Percentiles rank a stretch among this genome's conserved stretches.
Conservation (phyloP, 2,113 vertebrate species). For the Rhinolophus sinicus region DNA sequence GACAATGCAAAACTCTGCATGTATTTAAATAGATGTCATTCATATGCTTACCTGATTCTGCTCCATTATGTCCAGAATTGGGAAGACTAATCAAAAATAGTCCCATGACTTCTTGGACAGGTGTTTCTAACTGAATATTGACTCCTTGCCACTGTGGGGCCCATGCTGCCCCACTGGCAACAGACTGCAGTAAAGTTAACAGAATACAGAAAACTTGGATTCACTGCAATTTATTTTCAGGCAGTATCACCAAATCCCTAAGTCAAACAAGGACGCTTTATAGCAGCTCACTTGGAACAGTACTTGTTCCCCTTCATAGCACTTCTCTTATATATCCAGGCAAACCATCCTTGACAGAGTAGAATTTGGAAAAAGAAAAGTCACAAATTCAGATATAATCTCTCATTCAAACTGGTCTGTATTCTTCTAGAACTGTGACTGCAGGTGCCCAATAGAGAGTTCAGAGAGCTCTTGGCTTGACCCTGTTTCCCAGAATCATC, state of each 20-base stretch:
- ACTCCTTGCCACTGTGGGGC: fast-evolving
- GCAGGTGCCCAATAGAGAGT: neutral
- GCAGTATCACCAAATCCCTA: neutral
- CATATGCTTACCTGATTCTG: neutral
- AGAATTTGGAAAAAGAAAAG: neutral
- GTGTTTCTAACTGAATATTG: neutral
- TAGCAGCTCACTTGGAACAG: neutral
- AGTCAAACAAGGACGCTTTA: neutral
- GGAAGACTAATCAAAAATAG: neutral
- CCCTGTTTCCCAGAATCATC: neutral
- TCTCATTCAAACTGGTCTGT: neutral
- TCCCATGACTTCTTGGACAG: neutral
- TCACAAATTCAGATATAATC: neutral
- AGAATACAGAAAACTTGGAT: neutral
- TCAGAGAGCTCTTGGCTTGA: neutral
- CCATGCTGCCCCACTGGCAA: neutral
- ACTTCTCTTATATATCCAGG: neutral
- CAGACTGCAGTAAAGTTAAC: neutral
- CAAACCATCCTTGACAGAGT: neutral
- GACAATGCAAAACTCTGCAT: neutral
- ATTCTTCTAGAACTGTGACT: neutral
- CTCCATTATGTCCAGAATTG: neutral
- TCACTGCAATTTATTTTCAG: neutral
- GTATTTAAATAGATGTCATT: constrained; percentile 24
- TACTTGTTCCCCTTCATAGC: neutral